A percentile compares a stretch with the other conserved stretches of the same genome.
phyloP scores from a whole-genome alignment of 2,888 invertebrate genomes.

The Lasioglossum pauxillum region DNA sequence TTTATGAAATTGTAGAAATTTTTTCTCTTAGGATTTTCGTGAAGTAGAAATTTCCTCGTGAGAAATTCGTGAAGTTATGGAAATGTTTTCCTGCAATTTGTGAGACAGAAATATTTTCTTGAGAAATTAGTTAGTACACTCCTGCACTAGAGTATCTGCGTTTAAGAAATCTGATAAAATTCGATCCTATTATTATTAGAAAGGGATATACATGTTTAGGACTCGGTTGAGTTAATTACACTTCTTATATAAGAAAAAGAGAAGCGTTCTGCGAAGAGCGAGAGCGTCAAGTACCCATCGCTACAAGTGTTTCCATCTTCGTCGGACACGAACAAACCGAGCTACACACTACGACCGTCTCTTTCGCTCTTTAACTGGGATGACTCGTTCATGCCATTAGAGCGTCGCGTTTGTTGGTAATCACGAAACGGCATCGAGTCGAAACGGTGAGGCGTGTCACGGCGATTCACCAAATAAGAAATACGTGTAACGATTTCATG shows the following conservation, averaged over 20 bases:
- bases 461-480: constrained; percentile 44
- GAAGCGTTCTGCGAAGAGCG: not conserved
- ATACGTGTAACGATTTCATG: constrained; percentile 35
- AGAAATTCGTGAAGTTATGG: too few species aligned
- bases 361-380: not conserved
- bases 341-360: not conserved
- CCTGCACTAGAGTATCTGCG: too few species aligned
- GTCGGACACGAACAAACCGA: not conserved
- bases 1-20: too few species aligned
- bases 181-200: not conserved
- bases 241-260: not conserved
- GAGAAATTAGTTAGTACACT: too few species aligned
- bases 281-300: not conserved
- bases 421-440: constrained; percentile 43
- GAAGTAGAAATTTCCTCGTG: too few species aligned
- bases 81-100: not conserved
- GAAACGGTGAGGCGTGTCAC: constrained; percentile 22
- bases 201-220: not conserved
- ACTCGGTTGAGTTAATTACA: not conserved
- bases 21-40: too few species aligned
- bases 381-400: not conserved
- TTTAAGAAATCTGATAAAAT: not conserved
- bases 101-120: too few species aligned
- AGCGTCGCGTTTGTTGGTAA: constrained; percentile 47
- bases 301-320: not conserved